phyloP scores from a whole-genome alignment of 2,888 invertebrate genomes.

The Pammene fasciana region DNA sequence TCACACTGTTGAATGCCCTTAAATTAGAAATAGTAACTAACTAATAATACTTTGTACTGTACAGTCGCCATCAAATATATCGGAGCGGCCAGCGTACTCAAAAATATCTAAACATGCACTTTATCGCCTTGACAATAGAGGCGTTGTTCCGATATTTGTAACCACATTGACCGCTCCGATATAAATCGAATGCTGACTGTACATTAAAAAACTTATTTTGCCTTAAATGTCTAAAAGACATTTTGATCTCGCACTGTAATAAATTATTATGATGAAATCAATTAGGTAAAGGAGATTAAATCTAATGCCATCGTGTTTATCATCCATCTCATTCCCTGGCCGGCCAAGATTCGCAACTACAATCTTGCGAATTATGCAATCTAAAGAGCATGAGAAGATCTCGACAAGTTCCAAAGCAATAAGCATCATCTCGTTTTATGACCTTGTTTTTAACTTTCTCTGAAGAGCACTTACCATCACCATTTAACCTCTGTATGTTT shows the following conservation, averaged over 20 bases:
- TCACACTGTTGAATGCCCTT: too few relatives aligned
- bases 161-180: too few relatives aligned
- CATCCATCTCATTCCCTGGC: constrained; percentile 5
- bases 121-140: too few relatives aligned
- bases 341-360: constrained; percentile 11
- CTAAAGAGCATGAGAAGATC: constrained; percentile 14
- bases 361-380: constrained; percentile 15
- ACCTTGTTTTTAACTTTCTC: constrained; percentile 33
- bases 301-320: constrained; percentile 8
- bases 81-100: too few relatives aligned
- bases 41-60: too few relatives aligned
- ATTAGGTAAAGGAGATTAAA: neutral
- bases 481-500: constrained; percentile 3
- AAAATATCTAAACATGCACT: too few relatives aligned
- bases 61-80: too few relatives aligned
- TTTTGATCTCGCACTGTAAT: neutral
- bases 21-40: too few relatives aligned
- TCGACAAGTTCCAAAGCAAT: constrained; percentile 28
- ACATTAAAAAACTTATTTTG: too few relatives aligned
- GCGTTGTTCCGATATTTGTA: too few relatives aligned
- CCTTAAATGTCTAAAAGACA: too few relatives aligned
- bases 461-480: constrained; percentile 1
- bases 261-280: neutral
- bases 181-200: too few relatives aligned
- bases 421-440: constrained; percentile 22